Evolutionary conservation across 2,888 invertebrate species (phyloP).

Genomic region (Mactromeris polynyma): DNA sequence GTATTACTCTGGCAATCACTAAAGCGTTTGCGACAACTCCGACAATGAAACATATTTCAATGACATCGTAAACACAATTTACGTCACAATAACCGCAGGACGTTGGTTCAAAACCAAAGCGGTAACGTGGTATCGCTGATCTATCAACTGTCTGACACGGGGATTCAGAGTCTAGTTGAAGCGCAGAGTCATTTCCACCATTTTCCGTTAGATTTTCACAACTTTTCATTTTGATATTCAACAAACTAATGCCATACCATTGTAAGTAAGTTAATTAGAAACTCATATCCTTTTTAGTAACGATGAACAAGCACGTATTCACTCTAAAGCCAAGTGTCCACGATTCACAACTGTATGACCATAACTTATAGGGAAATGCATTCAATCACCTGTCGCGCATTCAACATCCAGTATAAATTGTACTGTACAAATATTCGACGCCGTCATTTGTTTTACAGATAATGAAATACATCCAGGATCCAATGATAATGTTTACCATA

Average conservation of each 20-base stretch:
- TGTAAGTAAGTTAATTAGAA: no score
- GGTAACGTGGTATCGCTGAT: background rate
- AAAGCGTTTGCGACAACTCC: constrained; percentile 53
- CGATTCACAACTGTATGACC: background rate
- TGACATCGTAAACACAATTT: constrained; percentile 41
- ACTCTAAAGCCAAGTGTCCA: background rate
- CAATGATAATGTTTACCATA: background rate
- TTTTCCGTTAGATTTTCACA: background rate
- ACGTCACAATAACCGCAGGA: constrained; percentile 53
- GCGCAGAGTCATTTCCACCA: background rate
- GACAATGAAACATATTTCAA: constrained; percentile 42
- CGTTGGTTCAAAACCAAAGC: background rate
- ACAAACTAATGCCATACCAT: background rate
- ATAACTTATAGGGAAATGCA: background rate
- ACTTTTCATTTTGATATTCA: background rate
- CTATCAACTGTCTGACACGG: background rate
- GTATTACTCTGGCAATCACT: constrained; percentile 41
- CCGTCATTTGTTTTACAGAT: background rate
- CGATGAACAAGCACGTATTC: no score
- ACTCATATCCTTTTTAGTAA: no score
- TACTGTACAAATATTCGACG: background rate
- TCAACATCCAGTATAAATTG: background rate
- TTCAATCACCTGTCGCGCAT: background rate
- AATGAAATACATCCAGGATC: background rate
- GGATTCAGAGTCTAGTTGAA: background rate